Evolutionary conservation across 2,888 invertebrate species (phyloP), one percentile per base, ranked within the genome.

Genomic region (Achlya flavicornis): DNA sequence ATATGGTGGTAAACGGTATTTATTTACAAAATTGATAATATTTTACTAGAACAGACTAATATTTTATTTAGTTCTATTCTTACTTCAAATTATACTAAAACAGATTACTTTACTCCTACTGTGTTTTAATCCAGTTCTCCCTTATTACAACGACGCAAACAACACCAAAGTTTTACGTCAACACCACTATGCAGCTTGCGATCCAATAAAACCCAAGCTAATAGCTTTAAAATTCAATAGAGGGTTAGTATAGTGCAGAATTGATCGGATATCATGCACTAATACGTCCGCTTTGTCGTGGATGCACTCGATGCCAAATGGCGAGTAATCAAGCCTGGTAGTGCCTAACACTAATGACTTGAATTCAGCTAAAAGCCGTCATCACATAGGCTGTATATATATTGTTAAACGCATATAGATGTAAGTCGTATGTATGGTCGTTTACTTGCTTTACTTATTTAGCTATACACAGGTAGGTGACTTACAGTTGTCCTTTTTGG

Each of bases 211-310:
- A 12, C 41, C 19, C n/a, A 1, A 14, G 1, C 53, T 53, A 53
- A 41, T 19, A 41, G 60, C 41, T 43, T 60, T 41, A 43, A 59
- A 70, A 76, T 73, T 75, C 73, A 76, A 78, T 79, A 69, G 68
- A 61, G 68, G 64, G 57, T 61, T 66, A 66, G 75, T 53, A 53
- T 19, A 53, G 53, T 6, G 65, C 68, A 68, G 65, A 71, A 77
- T 73, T 76, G 75, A 80, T 83, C 71, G 73, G 66, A 76, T 77
- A 83, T 82, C 80, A 78, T 80, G 84, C 79, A 77, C 77, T 84
- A 87, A 85, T 85, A 80, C 80, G 77, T 76, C 76, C 77, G 84
- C 88, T 85, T 87, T 86, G 86, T 87, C 75, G 76, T 71, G 73
- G 71, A 76, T 73, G 75, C 76, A 77, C 76, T 70, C 71, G 64